Base-by-base conservation (phyloP, 2,797 vertebrate species). In the Lagorchestes hirsutus region DNA sequence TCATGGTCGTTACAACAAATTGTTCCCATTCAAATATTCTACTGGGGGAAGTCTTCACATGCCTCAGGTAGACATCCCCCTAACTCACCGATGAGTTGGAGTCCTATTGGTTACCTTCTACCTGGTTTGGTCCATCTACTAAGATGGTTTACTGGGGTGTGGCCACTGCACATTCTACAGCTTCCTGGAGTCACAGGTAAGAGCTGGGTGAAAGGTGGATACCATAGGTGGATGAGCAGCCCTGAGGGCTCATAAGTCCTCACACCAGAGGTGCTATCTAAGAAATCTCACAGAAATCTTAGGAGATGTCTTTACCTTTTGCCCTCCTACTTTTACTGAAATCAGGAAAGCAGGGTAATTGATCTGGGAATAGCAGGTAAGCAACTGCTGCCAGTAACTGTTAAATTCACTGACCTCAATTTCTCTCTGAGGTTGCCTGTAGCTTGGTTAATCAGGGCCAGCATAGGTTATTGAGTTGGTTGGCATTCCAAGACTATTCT, bases 1-100 rank as follows among this genome's bases (percentile, higher is more conserved):
- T 16, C 16, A 8, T 22, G 1, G 16, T 0, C 1, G 0, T n/a
- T 40, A 0, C 34, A 74, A 18, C 5, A n/a, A 40, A 40, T n/a
- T n/a, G 62, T 74, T 74, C 62, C 34, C 62, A 18, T n/a, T 2
- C 62, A n/a, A 5, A 13, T 34, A 18, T 74, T 74, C 14, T n/a
- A 16, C 14, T 40, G 22, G 58, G 34, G 62, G 14, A 13, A n/a
- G 34, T 67, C 62, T 74, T 74, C 5, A n/a, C 34, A 6, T n/a
- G 58, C 58, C 13, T 59, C 2, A 14, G 1, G 62, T 18, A n/a
- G 16, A n/a, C 34, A 22, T 1, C 5, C 62, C 59, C 62, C 34
- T 18, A 40, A 40, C 34, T n/a, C 34, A 8, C 2, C 22, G 14
- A n/a, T 18, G 34, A 40, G 14, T 74, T 2, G 18, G 62, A 16